Conservation (phyloP, 1,140 invertebrate species). For the Ostrea edulis region DNA sequence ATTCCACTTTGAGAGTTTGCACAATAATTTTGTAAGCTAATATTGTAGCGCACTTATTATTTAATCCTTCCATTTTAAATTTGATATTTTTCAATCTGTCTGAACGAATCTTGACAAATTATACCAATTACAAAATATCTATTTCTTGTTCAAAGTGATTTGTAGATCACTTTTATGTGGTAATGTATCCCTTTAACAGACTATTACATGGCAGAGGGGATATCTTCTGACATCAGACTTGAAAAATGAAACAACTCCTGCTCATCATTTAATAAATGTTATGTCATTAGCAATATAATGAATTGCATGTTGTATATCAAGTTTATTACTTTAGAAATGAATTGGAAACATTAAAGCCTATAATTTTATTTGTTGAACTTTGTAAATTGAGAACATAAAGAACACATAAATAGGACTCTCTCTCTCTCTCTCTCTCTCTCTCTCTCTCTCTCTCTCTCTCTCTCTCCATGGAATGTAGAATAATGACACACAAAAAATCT, state of each 20-base stretch:
- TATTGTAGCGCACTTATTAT: not conserved
- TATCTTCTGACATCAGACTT: not conserved
- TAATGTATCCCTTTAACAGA: not conserved
- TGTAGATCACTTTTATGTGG: not conserved
- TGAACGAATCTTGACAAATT: slow-evolving; percentile 20
- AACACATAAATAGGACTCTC: no score
- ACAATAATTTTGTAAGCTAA: slow-evolving; percentile 10
- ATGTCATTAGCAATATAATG: not conserved
- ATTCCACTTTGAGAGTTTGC: not conserved
- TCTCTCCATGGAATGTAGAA: not conserved
- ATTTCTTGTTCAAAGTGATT: slow-evolving; percentile 7
- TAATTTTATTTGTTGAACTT: not conserved
- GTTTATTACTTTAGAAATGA: not conserved
- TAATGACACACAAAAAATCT: not conserved
- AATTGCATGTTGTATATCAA: not conserved
- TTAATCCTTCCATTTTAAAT: slow-evolving; percentile 5
- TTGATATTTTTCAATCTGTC: slow-evolving; percentile 21
- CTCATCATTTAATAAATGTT: not conserved
- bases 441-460: not conserved
- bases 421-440: no score
- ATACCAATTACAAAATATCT: not conserved
- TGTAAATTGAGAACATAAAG: not conserved
- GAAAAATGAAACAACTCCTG: not conserved
- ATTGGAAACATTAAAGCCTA: not conserved
- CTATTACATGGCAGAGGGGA: not conserved